Percentiles rank a stretch among this genome's conserved stretches.
These are phyloP conservation scores for Sebastes umbrosus DNA, from an alignment of 2,797 vertebrate species.

Conservation along the genomic window DNA sequence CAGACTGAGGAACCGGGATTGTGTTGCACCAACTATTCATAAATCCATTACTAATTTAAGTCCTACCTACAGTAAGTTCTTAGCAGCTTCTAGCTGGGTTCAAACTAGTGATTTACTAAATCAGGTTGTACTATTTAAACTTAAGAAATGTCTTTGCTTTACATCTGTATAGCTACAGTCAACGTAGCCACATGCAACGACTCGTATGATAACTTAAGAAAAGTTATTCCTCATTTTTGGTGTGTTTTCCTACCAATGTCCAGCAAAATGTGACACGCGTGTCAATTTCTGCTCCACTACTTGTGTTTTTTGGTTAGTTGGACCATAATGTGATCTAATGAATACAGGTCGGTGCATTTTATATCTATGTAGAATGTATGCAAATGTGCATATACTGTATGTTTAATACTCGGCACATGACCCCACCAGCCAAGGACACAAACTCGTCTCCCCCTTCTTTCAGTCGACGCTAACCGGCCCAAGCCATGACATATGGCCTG, in stretches of 20 bases:
- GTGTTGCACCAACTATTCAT: background rate
- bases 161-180: background rate
- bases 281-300: background rate
- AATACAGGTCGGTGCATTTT: background rate
- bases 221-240: too few species aligned
- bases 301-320: too few species aligned
- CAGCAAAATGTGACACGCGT: background rate
- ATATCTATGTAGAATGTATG: background rate
- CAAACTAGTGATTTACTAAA: background rate
- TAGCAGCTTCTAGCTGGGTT: background rate
- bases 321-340: background rate
- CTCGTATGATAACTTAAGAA: background rate
- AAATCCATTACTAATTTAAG: background rate
- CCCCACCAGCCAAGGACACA: slow-evolving; percentile 2
- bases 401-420: background rate
- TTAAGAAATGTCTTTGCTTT: background rate
- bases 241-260: too few species aligned
- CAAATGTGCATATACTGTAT: background rate
- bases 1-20: background rate
- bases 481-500: slow-evolving; percentile 55
- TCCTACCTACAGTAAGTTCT: background rate
- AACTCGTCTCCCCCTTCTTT: background rate
- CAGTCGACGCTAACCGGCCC: slow-evolving; percentile 20
- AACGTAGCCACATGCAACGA: too few species aligned
- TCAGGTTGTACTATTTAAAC: background rate